Evolutionary conservation across 1,140 invertebrate species (phyloP), one percentile per base, ranked within the genome.

Genomic region (Plutomurus gul): DNA sequence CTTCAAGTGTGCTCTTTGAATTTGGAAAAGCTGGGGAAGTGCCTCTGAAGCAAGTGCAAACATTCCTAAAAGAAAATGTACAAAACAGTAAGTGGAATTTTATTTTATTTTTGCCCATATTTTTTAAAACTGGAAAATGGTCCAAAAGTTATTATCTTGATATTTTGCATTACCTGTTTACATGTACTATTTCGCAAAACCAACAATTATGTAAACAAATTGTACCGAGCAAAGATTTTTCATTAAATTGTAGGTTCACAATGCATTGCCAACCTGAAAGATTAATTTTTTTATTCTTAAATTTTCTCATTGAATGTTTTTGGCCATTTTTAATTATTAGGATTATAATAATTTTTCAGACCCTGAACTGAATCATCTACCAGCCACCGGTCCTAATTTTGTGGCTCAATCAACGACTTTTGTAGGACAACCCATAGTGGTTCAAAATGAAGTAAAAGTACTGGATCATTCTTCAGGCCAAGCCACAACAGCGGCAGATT

Each of bases 401-500:
- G 1, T 43, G 8, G 70, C 70, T 72, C 70, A 72, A 37, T n/a
- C 70, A 20, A 39, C 36, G 11, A 72, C 70, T 7, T 43, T 72
- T 22, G 39, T 72, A 1, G 70, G 70, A 22, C n/a, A 72, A 40
- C 70, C 70, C 3, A 72, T 72, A 7, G 37, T 72, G 3, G 36
- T 72, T 6, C 70, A 72, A 72, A 40, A 72, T 72, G 70, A 72
- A 25, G 25, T 72, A 11, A 65, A 65, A 33, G 3, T 65, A 3
- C 13, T 65, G n/a, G 56, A n/a, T 7, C 16, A 27, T 18, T 4
- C 56, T 65, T 5, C 13, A 7, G 20, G 18, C 10, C 47, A 51
- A 22, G 20, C 47, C 3, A 22, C 47, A n/a, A 18, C 47, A 8
- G 25, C 47, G 13, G 47, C 20, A 1, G 47, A 51, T 4, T 51